Conservation (phyloP, 1,140 invertebrate genomes). For the Cotesia vestalis region DNA sequence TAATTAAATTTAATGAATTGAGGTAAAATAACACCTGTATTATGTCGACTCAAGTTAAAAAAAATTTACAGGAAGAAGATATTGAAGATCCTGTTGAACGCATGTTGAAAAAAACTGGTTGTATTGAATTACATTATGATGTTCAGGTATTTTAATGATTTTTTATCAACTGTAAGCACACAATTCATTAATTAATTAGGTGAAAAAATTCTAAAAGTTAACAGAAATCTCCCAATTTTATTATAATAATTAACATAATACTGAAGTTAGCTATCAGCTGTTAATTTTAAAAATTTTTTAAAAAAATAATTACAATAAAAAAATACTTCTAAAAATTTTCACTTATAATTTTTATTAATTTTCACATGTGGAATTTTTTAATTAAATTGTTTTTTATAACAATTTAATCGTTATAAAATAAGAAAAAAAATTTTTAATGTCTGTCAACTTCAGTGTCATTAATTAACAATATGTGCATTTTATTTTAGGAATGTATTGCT, state of each 20-base stretch:
- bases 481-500: conserved; percentile 83
- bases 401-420: too few relatives aligned
- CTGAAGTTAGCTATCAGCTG: too few relatives aligned
- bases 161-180: background rate
- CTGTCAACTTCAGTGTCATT: background rate
- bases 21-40: too few relatives aligned
- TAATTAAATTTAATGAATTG: too few relatives aligned
- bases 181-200: background rate
- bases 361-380: too few relatives aligned
- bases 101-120: conserved; percentile 89
- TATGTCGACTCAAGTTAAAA: conserved; percentile 33
- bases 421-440: too few relatives aligned
- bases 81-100: conserved; percentile 80
- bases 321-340: too few relatives aligned
- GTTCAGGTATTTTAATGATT: conserved; percentile 71
- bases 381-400: too few relatives aligned
- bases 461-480: conserved; percentile 23
- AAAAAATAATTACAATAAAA: too few relatives aligned
- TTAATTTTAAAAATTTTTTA: too few relatives aligned
- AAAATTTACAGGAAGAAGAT: conserved; percentile 50
- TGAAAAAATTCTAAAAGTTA: background rate
- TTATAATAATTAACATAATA: background rate
- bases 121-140: conserved; percentile 85
- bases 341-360: too few relatives aligned
- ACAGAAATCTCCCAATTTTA: too few relatives aligned